A percentile compares a stretch with the other conserved stretches of the same genome.
These are phyloP conservation scores for Nasonovia ribisnigri DNA, from an alignment of 2,888 invertebrate genomes.

Conservation along the genomic window DNA sequence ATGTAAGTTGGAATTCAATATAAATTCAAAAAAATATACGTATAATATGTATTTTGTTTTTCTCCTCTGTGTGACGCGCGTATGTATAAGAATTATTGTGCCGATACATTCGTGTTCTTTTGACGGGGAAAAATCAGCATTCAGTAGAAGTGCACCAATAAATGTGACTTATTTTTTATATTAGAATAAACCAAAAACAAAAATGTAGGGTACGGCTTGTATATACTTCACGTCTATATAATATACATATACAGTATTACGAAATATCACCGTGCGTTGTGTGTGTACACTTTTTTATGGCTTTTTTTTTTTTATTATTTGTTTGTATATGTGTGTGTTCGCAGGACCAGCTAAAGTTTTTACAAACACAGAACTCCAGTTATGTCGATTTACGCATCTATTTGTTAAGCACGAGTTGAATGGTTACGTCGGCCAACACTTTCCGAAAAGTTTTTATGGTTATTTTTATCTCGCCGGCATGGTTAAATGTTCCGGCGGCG, in stretches of 20 bases:
- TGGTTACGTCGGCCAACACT: slow-evolving; percentile 57
- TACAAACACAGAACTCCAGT: slow-evolving; percentile 54
- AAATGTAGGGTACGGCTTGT: neutral
- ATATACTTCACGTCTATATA: neutral
- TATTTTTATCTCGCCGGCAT: slow-evolving; percentile 56
- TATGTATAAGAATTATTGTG: neutral
- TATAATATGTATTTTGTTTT: neutral
- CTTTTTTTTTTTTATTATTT: neutral
- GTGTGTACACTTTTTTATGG: neutral
- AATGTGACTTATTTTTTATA: slow-evolving; percentile 18
- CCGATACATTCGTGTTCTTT: slow-evolving; percentile 16
- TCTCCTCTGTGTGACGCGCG: neutral
- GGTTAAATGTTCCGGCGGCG: slow-evolving; percentile 51
- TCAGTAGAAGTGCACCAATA: neutral
- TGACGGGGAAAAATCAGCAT: slow-evolving; percentile 29
- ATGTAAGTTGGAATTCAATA: neutral
- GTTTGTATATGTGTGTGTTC: no score
- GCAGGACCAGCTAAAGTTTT: slow-evolving; percentile 48
- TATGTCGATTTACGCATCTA: slow-evolving; percentile 62
- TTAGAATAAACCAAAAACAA: neutral
- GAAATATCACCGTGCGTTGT: slow-evolving; percentile 17
- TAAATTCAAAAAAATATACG: slow-evolving; percentile 1
- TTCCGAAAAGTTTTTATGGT: slow-evolving; percentile 62
- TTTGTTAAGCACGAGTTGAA: slow-evolving; percentile 59
- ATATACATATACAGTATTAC: neutral